Evolutionary conservation across 1,140 invertebrate species (phyloP), one percentile per base, ranked within the genome.

Genomic region (Anastatus disparis): DNA sequence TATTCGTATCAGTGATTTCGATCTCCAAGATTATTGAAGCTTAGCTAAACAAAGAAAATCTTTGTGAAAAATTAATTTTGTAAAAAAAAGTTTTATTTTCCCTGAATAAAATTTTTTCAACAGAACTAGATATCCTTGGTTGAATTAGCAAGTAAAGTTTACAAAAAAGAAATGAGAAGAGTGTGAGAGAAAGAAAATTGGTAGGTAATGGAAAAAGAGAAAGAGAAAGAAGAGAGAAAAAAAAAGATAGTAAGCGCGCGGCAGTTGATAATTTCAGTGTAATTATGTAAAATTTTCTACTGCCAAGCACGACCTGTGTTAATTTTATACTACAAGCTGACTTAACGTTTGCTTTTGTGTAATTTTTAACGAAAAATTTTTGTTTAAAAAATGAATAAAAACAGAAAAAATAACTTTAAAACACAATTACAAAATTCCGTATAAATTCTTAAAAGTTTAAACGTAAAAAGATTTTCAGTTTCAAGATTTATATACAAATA

Each of bases 211-310:
- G 24, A 58, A 26, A 64, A 44, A 66, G 31, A 42, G 61, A 48
- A 15, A 40, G 58, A 13, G 29, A 24, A 50, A 61, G 20, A 31
- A 58, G 17, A 48, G 12, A 38, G 29, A 12, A 50, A n/a, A 17
- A 9, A 35, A 4, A 13, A 7, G 13, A 8, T n/a, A n/a, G n/a
- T n/a, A n/a, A 20, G 58, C 58, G 40, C 26, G 42, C 27, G 59
- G 58, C 53, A 58, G 50, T 71, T 71, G 40, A 71, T 71, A 71
- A 71, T 71, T 71, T 58, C 69, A n/a, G 55, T 64, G 61, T 65
- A 64, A 71, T 71, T 71, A 64, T 64, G 69, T 50, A 53, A 71
- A 71, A 58, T 71, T 64, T 58, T 58, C 67, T 42, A 22, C 66
- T 0, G 64, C n/a, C n/a, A n/a, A n/a, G n/a, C 53, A 44, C 38